Evolutionary conservation across 2,113 vertebrate species (phyloP), one percentile per base, ranked within the genome.

Genomic region (Jaculus jaculus): DNA sequence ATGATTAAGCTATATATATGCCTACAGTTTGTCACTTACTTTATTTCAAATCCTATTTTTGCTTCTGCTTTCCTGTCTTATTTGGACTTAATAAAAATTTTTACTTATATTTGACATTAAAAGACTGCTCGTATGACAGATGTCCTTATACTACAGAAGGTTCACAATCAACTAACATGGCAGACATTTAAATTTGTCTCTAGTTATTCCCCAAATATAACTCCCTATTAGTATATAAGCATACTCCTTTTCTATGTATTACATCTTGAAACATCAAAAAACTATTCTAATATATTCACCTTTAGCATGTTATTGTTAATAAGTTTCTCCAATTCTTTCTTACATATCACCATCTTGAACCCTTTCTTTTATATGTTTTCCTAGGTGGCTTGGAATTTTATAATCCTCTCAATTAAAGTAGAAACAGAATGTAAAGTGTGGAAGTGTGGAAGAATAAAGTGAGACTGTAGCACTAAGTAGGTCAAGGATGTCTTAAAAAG

Each of bases 351-450:
- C 54, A 89, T 32, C 32, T 5, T 68, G 7, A 11, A 30, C 23
- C 1, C n/a, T 8, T 68, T 91, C 15, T 47, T 88, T 61, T 20
- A 66, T 23, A 65, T 84, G 8, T 1, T 65, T 58, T 58, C 47
- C 47, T 73, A 68, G 6, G 9, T 77, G 47, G 1, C 61, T 73
- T 68, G 21, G 39, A 13, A 28, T 47, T 63, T 69, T 58, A 26
- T 71, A 23, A 17, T 75, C 5, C 30, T 11, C 12, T 8, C 21
- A 7, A 72, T 61, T 69, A 42, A 82, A 39, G 2, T 65, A 23
- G 61, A 82, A 54, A 83, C 21, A 80, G 71, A 71, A 68, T 74
- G 74, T 60, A 34, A 93, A 95, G 54, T 24, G n/a, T 78, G n/a
- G n/a, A n/a, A n/a, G n/a, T n/a, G n/a, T n/a, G 23, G 58, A 72